Conservation (phyloP, 2,113 vertebrate species). For the Lasiurus cinereus region DNA sequence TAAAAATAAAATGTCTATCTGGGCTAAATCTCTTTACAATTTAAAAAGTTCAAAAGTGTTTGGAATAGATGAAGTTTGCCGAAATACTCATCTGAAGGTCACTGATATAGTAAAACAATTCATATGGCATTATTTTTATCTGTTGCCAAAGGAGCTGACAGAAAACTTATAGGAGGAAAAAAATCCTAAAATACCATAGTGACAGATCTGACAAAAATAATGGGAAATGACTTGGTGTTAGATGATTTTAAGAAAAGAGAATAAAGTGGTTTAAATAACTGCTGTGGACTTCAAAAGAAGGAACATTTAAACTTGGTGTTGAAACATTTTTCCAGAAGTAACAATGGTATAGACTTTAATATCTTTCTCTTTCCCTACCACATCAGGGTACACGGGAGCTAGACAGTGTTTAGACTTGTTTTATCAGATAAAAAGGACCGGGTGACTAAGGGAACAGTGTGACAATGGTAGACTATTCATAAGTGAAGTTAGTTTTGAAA, state of each 20-base stretch:
- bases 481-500: conserved; percentile 31
- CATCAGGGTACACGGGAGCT: neutral
- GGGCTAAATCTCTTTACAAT: neutral
- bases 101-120: neutral
- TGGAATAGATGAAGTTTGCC: neutral
- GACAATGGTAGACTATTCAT: neutral
- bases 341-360: neutral
- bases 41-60: neutral
- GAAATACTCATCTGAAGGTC: neutral
- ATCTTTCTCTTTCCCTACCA: neutral
- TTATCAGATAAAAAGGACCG: neutral
- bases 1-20: neutral
- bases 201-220: neutral
- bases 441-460: neutral
- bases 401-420: neutral
- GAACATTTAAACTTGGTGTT: neutral
- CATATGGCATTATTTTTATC: neutral
- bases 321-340: neutral
- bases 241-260: neutral
- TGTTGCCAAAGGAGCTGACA: neutral
- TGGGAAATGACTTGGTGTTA: neutral
- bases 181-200: neutral
- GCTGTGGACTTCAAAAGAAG: neutral
- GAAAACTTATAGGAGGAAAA: neutral
- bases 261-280: neutral